Evolutionary conservation across 2,113 vertebrate genomes (phyloP).

Genomic region (Takifugu flavidus): DNA sequence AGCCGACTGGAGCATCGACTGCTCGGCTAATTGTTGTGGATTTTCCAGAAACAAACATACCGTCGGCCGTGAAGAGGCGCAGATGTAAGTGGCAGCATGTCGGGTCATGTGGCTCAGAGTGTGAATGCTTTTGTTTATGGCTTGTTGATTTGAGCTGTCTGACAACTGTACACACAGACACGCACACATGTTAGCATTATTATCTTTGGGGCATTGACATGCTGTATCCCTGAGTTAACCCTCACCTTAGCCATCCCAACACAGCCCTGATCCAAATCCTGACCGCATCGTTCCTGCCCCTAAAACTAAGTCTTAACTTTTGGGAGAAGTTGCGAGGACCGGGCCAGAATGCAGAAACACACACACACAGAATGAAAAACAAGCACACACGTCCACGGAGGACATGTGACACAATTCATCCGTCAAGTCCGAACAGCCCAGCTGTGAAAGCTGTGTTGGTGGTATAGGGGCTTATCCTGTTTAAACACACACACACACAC

Average conservation of each 20-base stretch:
- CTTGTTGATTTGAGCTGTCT: conserved; percentile 55
- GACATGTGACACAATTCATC: conserved; percentile 56
- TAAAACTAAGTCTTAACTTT: too few species aligned
- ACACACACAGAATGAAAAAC: conserved; percentile 4
- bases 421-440: conserved; percentile 53
- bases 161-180: conserved; percentile 28
- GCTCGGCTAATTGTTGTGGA: conserved; percentile 41
- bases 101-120: conserved; percentile 19
- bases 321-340: too few species aligned
- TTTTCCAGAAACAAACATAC: conserved; percentile 53
- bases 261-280: too few species aligned
- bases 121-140: conserved; percentile 51
- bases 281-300: too few species aligned
- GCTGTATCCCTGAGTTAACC: too few species aligned
- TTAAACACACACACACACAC: conserved; percentile 32
- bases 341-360: background rate
- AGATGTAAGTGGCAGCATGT: background rate
- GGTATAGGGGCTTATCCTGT: conserved; percentile 39
- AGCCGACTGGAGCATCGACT: conserved; percentile 39
- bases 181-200: background rate
- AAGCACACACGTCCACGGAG: background rate
- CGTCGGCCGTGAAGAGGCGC: background rate
- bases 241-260: too few species aligned
- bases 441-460: conserved; percentile 61
- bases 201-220: too few species aligned